These are phyloP conservation scores for Centropus unirufus DNA, from an alignment of 2,113 vertebrate species.

Conservation along the genomic window DNA sequence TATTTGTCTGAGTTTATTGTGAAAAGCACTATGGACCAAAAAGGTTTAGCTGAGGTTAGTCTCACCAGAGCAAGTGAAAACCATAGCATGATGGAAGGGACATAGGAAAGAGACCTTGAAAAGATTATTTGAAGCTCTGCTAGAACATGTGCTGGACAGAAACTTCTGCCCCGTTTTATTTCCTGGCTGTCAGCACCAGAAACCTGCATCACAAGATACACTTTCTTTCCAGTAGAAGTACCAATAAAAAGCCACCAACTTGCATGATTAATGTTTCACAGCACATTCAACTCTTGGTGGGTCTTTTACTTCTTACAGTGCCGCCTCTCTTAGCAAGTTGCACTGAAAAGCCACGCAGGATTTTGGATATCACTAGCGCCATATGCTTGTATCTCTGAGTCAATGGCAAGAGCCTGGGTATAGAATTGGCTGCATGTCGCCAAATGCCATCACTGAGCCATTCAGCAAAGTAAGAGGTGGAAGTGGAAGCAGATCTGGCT, in stretches of 20 bases:
- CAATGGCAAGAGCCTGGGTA: not conserved
- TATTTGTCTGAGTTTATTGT: not conserved
- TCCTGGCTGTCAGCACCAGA: not conserved
- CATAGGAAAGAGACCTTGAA: not conserved
- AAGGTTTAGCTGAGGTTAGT: not conserved
- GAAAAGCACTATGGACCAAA: not conserved
- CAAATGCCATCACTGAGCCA: not conserved
- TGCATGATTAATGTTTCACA: not conserved
- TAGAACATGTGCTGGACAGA: not conserved
- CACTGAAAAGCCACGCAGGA: fast-evolving
- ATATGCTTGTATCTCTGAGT: fast-evolving
- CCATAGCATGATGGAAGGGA: not conserved
- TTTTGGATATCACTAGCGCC: not conserved
- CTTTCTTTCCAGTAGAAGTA: not conserved
- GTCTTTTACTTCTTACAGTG: not conserved
- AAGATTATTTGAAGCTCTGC: not conserved
- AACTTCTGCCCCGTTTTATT: not conserved
- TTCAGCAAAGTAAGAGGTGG: not conserved
- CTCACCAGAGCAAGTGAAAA: not conserved
- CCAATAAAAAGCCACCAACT: too few species aligned
- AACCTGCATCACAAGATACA: fast-evolving
- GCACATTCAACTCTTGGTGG: not conserved
- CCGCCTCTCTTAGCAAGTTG: not conserved
- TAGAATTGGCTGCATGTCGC: not conserved
- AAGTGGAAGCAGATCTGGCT: not conserved